Evolutionary conservation across 2,888 invertebrate genomes (phyloP), one percentile per base, ranked within the genome.

Genomic region (Isotomurus palustris): DNA sequence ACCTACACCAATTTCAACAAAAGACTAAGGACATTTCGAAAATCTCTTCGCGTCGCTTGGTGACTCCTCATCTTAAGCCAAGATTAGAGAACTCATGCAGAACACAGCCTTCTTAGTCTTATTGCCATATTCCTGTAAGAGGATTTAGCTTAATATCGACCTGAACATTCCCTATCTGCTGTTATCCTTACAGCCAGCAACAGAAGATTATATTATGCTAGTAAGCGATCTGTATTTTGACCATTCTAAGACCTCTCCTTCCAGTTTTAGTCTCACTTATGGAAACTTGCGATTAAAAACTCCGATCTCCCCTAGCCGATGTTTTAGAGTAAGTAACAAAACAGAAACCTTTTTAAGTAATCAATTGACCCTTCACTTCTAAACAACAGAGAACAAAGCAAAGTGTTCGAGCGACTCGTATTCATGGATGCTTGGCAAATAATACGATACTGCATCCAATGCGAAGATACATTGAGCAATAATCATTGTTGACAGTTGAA

Each of bases 351-450:
- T 24, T 43, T 43, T 43, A 6, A 22, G 12, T 8, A 45, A 45
- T 45, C 45, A 45, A 45, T 45, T 45, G 45, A 45, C 45, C 45
- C 45, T 45, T 45, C 29, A 28, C 28, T 28, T 28, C n/a, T 28
- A 8, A 32, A 32, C n/a, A n/a, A n/a, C n/a, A n/a, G n/a, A n/a
- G n/a, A n/a, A n/a, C 43, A 22, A 22, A 22, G 32, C 32, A 32
- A 10, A 8, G 32, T 10, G 32, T 10, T 32, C 32, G 32, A 32
- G 14, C 14, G n/a, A 32, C 8, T 32, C 32, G 32, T 10, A 14
- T 17, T 24, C 24, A 43, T 43, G 21, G 22, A 43, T 19, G 22
- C 22, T 24, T 43, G 22, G 21, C 14, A 17, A 17, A 8, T 8
- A 5, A 43, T 38, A 38, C 5, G n/a, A 17, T 17, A 38, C 14